These are phyloP conservation scores for Xiphophorus couchianus DNA, from an alignment of 2,113 vertebrate genomes.

Conservation along the genomic window DNA sequence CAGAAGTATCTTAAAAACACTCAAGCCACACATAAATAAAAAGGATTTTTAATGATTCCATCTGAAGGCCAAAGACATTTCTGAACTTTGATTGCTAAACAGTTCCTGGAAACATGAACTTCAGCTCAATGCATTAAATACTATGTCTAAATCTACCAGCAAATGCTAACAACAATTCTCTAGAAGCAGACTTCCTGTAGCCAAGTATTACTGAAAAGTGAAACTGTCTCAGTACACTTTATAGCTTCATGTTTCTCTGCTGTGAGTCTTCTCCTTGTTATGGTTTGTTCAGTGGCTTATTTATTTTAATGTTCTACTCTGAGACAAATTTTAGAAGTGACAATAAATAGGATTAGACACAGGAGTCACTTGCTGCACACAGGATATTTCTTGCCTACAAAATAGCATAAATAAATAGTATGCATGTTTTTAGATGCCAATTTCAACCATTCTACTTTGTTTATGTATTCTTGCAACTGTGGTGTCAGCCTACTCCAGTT, in stretches of 20 bases:
- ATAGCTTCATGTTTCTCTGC: neutral
- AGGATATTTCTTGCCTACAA: neutral
- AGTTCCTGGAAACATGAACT: too few relatives aligned
- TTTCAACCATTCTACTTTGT: neutral
- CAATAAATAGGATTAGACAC: neutral
- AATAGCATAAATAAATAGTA: too few relatives aligned
- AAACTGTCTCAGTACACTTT: too few relatives aligned
- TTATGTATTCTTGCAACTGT: neutral
- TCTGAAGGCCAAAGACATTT: neutral
- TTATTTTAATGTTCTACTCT: too few relatives aligned
- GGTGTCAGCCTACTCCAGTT: constrained; percentile 81
- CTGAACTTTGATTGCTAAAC: too few relatives aligned
- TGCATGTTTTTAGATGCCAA: neutral
- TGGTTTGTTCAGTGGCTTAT: neutral
- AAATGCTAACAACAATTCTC: too few relatives aligned
- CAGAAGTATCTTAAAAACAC: too few relatives aligned
- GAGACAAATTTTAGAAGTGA: neutral
- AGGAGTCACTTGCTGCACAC: neutral
- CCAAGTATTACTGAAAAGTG: neutral
- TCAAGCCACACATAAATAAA: too few relatives aligned
- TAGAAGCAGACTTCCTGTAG: neutral
- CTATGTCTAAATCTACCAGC: neutral
- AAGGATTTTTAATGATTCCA: neutral
- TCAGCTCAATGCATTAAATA: too few relatives aligned
- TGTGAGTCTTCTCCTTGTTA: neutral